A percentile compares a stretch with the other conserved stretches of the same genome.
Evolutionary conservation across 2,888 invertebrate species (phyloP).

Genomic region (Sthenelais limicola): DNA sequence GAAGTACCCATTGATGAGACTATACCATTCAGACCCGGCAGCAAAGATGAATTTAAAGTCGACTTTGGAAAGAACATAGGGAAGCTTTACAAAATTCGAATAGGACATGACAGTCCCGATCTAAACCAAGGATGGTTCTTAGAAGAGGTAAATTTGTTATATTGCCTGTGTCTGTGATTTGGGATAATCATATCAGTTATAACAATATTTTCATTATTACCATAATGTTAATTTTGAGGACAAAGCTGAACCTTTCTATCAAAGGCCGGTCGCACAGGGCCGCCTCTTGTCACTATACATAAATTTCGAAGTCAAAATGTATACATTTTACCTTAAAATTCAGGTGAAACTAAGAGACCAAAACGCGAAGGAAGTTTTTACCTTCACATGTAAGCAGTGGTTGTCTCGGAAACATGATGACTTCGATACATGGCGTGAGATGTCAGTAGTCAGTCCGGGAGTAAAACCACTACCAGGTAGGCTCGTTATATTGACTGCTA

Average conservation of each 20-base stretch:
- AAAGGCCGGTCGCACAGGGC: too few relatives aligned
- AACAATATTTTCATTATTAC: not conserved
- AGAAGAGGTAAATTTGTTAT: conserved; percentile 61
- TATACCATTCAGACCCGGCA: conserved; percentile 31
- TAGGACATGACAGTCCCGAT: conserved; percentile 58
- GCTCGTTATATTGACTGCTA: conserved; percentile 1
- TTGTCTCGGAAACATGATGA: conserved; percentile 65
- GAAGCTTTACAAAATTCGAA: conserved; percentile 61
- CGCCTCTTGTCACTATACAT: too few relatives aligned
- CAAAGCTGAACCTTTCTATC: too few relatives aligned
- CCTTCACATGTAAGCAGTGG: conserved; percentile 62
- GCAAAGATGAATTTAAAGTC: conserved; percentile 57
- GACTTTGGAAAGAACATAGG: conserved; percentile 53
- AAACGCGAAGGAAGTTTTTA: conserved; percentile 50
- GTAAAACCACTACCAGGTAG: conserved; percentile 61
- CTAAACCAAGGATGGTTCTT: conserved; percentile 59
- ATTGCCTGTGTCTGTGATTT: too few relatives aligned
- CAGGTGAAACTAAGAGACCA: conserved; percentile 54
- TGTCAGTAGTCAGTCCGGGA: conserved; percentile 61
- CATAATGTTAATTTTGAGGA: not conserved
- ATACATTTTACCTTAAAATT: not conserved
- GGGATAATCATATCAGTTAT: not conserved
- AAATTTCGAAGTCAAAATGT: not conserved
- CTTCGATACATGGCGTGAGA: conserved; percentile 64
- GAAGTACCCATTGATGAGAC: conserved; percentile 49